Evolutionary conservation across 1,140 invertebrate genomes (phyloP).

Genomic region (Drosophila lacteicornis): DNA sequence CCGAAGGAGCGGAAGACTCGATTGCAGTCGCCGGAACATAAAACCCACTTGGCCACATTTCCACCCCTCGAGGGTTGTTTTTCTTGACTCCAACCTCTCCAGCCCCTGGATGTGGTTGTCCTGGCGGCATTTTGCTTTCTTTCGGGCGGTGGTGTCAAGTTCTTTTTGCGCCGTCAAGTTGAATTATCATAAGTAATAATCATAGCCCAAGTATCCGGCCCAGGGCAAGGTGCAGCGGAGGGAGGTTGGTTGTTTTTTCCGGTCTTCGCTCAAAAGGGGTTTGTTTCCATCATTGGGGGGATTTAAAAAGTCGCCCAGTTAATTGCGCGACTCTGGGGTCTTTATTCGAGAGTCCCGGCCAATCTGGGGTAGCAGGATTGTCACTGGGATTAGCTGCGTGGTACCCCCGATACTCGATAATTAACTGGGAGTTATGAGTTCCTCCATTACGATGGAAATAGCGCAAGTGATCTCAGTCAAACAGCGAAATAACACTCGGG

Average conservation of each 20-base stretch:
- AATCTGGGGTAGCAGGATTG: conserved; percentile 60
- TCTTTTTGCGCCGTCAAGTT: conserved; percentile 75
- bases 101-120: conserved; percentile 37
- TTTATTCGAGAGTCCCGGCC: conserved; percentile 34
- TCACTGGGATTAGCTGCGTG: conserved; percentile 36
- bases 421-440: conserved; percentile 25
- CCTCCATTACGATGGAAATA: not conserved
- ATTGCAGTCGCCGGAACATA: conserved; percentile 64
- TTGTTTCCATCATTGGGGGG: conserved; percentile 61
- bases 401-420: conserved; percentile 26
- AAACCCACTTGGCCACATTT: conserved; percentile 60
- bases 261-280: conserved; percentile 9
- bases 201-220: conserved; percentile 62
- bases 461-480: conserved; percentile 7
- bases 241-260: conserved; percentile 29
- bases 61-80: conserved; percentile 57
- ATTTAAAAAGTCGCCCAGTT: conserved; percentile 66
- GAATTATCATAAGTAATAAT: conserved; percentile 83
- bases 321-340: conserved; percentile 70
- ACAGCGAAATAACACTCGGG: conserved; percentile 8
- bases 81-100: conserved; percentile 9
- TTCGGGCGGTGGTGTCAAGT: conserved; percentile 65
- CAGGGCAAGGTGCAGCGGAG: conserved; percentile 45
- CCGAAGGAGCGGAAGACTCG: conserved; percentile 54
- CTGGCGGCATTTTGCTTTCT: conserved; percentile 40